Evolutionary conservation across 1,140 invertebrate genomes (phyloP).

Genomic region (silkworm (Bombyx mori)): ASM3026992v2 NC_085120.1:330001-330500

Average conservation of each 20-base stretch:
- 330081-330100: neutral
- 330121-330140: neutral
- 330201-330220: neutral
- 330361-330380: slow-evolving; percentile 75
- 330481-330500: slow-evolving; percentile 25
- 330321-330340: slow-evolving; percentile 67
- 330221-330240: neutral
- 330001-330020: no score
- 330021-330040: no score
- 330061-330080: no score
- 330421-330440: slow-evolving; percentile 61
- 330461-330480: slow-evolving; percentile 30
- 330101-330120: neutral
- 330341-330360: slow-evolving; percentile 73
- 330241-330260: slow-evolving; percentile 15
- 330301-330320: slow-evolving; percentile 78
- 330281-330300: slow-evolving; percentile 74
- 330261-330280: slow-evolving; percentile 35
- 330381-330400: slow-evolving; percentile 75
- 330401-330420: slow-evolving; percentile 72
- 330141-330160: neutral
- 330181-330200: neutral
- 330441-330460: slow-evolving; percentile 57
- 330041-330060: no score
- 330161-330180: neutral